A percentile compares a stretch with the other conserved stretches of the same genome.
Conservation (phyloP, 1,140 invertebrate species). For the Drosophila quadrilineata region DNA sequence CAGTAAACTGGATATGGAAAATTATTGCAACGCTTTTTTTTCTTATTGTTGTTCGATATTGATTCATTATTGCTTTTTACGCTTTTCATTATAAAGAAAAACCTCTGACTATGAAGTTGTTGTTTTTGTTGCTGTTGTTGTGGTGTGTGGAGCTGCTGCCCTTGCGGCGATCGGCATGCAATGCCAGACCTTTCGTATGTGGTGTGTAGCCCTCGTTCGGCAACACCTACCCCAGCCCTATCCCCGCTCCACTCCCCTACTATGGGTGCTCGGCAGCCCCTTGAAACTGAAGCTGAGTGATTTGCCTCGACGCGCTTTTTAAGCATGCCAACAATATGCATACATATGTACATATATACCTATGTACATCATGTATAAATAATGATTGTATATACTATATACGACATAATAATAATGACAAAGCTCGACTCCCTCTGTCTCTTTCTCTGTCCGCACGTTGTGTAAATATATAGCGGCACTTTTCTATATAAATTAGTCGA, state of each 20-base stretch:
- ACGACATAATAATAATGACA: conserved; percentile 21
- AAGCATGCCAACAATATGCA: conserved; percentile 37
- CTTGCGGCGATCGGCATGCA: conserved; percentile 24
- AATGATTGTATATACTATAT: conserved; percentile 30
- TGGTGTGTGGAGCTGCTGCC: too few species aligned
- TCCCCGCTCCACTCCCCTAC: too few species aligned
- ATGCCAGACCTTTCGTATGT: conserved; percentile 22
- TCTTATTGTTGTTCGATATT: conserved; percentile 3
- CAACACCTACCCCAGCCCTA: too few species aligned
- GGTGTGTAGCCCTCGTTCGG: too few species aligned
- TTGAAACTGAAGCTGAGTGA: conserved; percentile 36
- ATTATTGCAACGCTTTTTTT: conserved; percentile 3
- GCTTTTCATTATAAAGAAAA: conserved; percentile 1
- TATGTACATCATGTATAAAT: too few species aligned
- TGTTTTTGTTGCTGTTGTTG: not conserved
- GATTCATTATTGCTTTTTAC: conserved; percentile 13
- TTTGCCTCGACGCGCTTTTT: conserved; percentile 48
- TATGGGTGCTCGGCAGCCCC: not conserved
- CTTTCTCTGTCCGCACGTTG: not conserved
- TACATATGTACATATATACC: too few species aligned
- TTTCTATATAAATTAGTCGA: conserved; percentile 44
- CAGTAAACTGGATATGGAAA: conserved; percentile 10
- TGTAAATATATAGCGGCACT: conserved; percentile 22
- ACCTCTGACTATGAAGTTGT: too few species aligned
- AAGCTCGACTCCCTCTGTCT: not conserved